A percentile compares a stretch with the other conserved stretches of the same genome.
These are phyloP conservation scores for Rhynchophorus ferrugineus DNA, from an alignment of 1,140 invertebrate species.

Conservation along the genomic window DNA sequence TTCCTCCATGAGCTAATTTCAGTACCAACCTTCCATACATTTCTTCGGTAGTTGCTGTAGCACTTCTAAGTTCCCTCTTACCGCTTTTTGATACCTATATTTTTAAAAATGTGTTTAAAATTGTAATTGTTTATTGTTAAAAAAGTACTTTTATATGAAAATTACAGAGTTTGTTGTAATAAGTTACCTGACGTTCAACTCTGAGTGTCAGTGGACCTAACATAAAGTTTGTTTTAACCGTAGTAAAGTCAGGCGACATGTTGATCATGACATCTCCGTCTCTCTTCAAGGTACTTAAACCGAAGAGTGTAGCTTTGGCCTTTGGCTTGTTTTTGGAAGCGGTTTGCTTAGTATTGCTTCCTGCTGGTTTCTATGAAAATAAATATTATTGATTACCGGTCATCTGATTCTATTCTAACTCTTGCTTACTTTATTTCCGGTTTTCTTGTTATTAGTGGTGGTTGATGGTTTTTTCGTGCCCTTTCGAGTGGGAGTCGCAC, in stretches of 20 bases:
- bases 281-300: constrained; percentile 64
- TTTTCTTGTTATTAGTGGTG: constrained; percentile 39
- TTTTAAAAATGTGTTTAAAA: background rate
- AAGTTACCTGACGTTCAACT: constrained; percentile 69
- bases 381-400: no score
- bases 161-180: background rate
- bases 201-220: constrained; percentile 68
- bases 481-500: constrained; percentile 13
- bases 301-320: constrained; percentile 70
- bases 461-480: constrained; percentile 38
- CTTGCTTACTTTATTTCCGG: constrained; percentile 45
- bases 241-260: constrained; percentile 68
- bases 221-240: constrained; percentile 71
- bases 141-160: background rate
- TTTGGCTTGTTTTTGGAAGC: constrained; percentile 47
- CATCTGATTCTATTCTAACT: no score
- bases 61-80: constrained; percentile 69
- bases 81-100: constrained; percentile 63
- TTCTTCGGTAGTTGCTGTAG: constrained; percentile 75
- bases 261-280: constrained; percentile 71
- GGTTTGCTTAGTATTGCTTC: constrained; percentile 19
- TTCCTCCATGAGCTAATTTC: constrained; percentile 65
- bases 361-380: background rate
- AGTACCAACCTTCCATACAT: constrained; percentile 73
- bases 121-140: background rate